These are phyloP conservation scores for Apis dorsata DNA, from an alignment of 1,140 invertebrate genomes.

Conservation along the genomic window DNA sequence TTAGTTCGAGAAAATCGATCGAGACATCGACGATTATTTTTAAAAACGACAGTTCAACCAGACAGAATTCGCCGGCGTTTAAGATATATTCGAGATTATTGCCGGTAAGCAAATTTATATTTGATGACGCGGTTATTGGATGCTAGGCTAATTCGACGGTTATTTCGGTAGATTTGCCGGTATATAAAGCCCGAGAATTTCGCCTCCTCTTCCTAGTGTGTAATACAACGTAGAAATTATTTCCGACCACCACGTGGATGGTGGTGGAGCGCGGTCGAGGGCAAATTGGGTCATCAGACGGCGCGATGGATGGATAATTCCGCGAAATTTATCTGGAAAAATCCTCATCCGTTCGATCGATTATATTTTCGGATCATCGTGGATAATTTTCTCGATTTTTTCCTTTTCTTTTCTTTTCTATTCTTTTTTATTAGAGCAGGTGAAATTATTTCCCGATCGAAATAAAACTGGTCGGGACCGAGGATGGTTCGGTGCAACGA, in stretches of 20 bases:
- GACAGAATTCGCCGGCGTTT: not conserved
- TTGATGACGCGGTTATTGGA: not conserved
- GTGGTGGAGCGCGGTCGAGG: not conserved
- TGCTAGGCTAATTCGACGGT: not conserved
- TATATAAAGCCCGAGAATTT: slow-evolving; percentile 12
- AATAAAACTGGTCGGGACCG: no score
- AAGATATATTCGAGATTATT: not conserved
- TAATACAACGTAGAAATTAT: slow-evolving; percentile 53
- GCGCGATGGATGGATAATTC: slow-evolving; percentile 42
- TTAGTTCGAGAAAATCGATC: not conserved
- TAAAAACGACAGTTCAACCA: not conserved
- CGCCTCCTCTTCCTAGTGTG: slow-evolving; percentile 40
- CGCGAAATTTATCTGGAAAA: slow-evolving; percentile 17
- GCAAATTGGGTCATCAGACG: slow-evolving; percentile 65
- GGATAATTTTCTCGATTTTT: slow-evolving; percentile 31
- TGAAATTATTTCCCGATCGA: not conserved
- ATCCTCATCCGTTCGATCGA: not conserved
- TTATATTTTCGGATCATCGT: slow-evolving; percentile 43
- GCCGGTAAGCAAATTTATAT: not conserved
- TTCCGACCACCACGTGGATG: slow-evolving; percentile 31
- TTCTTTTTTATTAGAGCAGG: not conserved
- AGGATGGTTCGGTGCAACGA: not conserved
- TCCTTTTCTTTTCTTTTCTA: not conserved
- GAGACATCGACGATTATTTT: not conserved
- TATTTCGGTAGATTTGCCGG: not conserved